phyloP scores from a whole-genome alignment of 1,140 invertebrate species.

The Drosophila kohkoa region DNA sequence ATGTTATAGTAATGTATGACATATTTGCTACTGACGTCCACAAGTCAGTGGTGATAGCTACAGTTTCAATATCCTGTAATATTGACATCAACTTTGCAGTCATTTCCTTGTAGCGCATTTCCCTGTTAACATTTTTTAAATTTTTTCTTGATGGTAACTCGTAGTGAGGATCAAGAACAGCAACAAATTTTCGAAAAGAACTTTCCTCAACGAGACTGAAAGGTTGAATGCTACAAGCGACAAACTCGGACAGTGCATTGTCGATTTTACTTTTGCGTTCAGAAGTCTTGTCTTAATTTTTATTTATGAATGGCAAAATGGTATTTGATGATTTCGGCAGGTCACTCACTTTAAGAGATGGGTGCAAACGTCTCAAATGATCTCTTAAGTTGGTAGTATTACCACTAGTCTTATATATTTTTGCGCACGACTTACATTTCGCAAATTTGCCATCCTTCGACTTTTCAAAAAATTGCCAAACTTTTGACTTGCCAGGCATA shows the following conservation, averaged over 20 bases:
- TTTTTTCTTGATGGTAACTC: background rate
- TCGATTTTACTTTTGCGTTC: no score
- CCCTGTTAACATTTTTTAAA: background rate
- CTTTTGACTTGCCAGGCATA: no score
- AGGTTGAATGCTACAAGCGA: slow-evolving; percentile 13
- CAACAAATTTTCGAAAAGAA: slow-evolving; percentile 4
- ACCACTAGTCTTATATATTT: slow-evolving; percentile 1
- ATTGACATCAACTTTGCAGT: background rate
- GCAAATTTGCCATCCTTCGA: background rate
- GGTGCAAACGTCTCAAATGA: background rate
- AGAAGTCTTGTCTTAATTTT: no score
- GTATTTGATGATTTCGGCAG: background rate
- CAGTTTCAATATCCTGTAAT: background rate
- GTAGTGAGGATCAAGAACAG: slow-evolving; percentile 6
- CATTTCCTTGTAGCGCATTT: background rate
- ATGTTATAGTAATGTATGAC: background rate
- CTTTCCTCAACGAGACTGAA: slow-evolving; percentile 3
- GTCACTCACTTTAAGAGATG: background rate
- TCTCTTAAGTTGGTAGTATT: background rate
- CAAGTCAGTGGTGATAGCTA: background rate
- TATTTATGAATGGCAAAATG: background rate
- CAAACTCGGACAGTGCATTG: slow-evolving; percentile 6
- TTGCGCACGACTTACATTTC: background rate
- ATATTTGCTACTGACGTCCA: background rate
- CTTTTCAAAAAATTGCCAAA: no score